These are phyloP conservation scores for Dasypolia templi DNA, from an alignment of 2,888 invertebrate genomes.

Conservation along the genomic window DNA sequence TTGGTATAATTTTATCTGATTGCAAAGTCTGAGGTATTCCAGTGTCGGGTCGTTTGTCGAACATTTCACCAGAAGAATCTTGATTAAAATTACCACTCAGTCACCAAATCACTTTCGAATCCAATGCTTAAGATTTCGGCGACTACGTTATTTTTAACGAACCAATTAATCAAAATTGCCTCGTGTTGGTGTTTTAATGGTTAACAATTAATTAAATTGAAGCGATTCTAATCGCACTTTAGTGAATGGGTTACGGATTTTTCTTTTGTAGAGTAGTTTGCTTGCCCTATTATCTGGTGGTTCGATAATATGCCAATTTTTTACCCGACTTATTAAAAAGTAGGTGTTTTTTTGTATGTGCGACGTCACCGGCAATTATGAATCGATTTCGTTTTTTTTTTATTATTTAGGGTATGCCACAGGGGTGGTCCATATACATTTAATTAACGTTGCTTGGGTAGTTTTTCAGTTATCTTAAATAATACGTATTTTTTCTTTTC, in stretches of 20 bases:
- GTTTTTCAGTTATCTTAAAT: no score
- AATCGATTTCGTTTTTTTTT: no score
- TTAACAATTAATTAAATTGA: slow-evolving; percentile 50
- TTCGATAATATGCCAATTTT: neutral
- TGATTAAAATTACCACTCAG: slow-evolving; percentile 41
- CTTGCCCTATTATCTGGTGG: neutral
- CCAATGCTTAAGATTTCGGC: slow-evolving; percentile 38
- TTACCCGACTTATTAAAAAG: no score
- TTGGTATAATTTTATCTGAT: slow-evolving; percentile 61
- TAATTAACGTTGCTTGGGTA: no score
- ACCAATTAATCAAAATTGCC: slow-evolving; percentile 58
- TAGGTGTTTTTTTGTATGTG: no score
- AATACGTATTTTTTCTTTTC: no score
- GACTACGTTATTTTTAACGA: slow-evolving; percentile 48
- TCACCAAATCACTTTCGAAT: slow-evolving; percentile 51
- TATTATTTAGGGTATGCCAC: no score
- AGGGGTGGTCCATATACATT: no score
- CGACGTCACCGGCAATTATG: no score
- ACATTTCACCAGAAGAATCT: slow-evolving; percentile 41
- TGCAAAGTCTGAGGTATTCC: slow-evolving; percentile 43
- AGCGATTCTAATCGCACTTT: slow-evolving; percentile 17
- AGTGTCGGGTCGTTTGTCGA: slow-evolving; percentile 29
- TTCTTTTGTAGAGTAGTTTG: neutral
- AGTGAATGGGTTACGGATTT: slow-evolving; percentile 8
- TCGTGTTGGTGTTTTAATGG: slow-evolving; percentile 39